Conservation (phyloP, 2,888 invertebrate species). For the Phymatocera aterrima region DNA sequence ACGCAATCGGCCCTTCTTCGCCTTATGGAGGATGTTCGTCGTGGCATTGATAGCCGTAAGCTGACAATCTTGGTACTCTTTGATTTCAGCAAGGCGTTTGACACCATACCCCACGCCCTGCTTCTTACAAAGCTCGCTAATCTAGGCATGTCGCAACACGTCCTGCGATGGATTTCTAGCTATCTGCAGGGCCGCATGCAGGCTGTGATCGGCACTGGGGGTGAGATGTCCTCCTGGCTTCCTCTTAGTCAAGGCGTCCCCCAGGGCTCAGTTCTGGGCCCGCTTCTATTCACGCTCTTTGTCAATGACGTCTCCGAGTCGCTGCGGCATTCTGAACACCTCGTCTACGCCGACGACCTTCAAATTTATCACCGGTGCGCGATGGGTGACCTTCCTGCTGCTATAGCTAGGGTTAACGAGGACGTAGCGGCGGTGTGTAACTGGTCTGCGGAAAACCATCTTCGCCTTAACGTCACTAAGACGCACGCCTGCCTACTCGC, state of each 20-base stretch:
- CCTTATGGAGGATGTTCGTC: background rate
- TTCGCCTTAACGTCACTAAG: background rate
- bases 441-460: background rate
- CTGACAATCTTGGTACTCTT: background rate
- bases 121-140: background rate
- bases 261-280: conserved; percentile 1
- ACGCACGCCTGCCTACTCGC: background rate
- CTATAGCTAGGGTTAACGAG: background rate
- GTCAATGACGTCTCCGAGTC: background rate
- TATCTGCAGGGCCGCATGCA: background rate
- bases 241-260: background rate
- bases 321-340: background rate
- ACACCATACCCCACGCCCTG: background rate
- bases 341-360: background rate
- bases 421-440: background rate
- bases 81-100: background rate
- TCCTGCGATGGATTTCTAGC: background rate
- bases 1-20: background rate
- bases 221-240: background rate
- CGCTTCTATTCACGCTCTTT: background rate
- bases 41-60: background rate
- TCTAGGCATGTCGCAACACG: background rate
- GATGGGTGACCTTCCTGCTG: background rate
- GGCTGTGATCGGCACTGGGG: background rate
- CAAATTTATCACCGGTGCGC: background rate